Base-by-base conservation (phyloP, 2,113 vertebrate species). In the Rhodinocichla rosea region DNA sequence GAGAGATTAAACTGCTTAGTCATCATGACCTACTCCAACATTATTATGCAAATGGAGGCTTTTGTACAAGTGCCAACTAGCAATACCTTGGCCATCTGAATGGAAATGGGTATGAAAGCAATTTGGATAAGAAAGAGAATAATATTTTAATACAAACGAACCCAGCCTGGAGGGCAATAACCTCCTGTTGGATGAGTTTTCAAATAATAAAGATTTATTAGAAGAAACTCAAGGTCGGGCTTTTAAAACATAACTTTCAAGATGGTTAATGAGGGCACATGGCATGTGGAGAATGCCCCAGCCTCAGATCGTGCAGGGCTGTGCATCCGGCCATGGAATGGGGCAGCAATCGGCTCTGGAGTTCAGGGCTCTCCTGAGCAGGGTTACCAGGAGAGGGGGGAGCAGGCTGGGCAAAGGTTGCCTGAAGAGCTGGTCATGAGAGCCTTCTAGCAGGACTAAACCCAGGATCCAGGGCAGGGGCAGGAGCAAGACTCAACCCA, bases 1-100 rank as follows among this genome's bases (percentile, higher is more conserved):
- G 50, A 80, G 64, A 83, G 60, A 94, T 91, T 85, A 95, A 91
- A 96, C 55, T 82, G 89, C 79, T 91, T 87, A 85, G 90, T 95
- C 88, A 93, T 92, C 77, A 44, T 62, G 75, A 79, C 45, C 70
- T 83, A 70, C 70, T 91, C 84, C 78, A 79, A 67, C 23, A 70
- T 89, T 64, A 69, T 93, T 89, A 96, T 89, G 92, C 77, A 96
- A 94, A 95, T 90, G 1, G 4, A 9, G n/a, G 37, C 18, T 90
- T 90, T 92, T 90, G 52, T 80, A 87, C 47, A 87, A 91, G 90
- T n/a, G 68, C 55, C 0, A 1, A 14, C 76, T 17, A 5, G 37
- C 21, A 28, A 84, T 69, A 69, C 88, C 73, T 89, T n/a, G 28
- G 74, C 55, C 87, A 90, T 81, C 69, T 71, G 90, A 96, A 90